These are phyloP conservation scores for Odontophorus gujanensis DNA, from an alignment of 2,113 vertebrate genomes.

Conservation along the genomic window DNA sequence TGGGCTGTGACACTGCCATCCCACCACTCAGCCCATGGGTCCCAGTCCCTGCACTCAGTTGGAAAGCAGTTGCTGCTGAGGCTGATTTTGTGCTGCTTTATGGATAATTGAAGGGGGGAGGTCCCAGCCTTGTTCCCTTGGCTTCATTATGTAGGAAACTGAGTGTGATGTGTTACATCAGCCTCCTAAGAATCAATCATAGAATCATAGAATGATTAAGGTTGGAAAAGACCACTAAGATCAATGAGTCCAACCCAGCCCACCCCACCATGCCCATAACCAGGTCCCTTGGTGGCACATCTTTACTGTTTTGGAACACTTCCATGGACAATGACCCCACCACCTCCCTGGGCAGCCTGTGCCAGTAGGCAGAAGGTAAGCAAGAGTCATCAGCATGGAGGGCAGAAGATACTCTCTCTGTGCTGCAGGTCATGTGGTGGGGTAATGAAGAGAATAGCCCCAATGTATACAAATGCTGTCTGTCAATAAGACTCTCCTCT, in stretches of 20 bases:
- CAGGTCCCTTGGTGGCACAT: too few species aligned
- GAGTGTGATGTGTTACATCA: neutral
- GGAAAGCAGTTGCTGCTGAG: neutral
- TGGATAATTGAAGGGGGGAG: neutral
- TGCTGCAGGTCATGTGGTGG: neutral
- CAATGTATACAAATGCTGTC: neutral
- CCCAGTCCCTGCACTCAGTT: neutral
- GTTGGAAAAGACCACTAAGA: too few species aligned
- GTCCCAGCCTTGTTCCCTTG: neutral
- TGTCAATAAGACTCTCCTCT: constrained; percentile 24
- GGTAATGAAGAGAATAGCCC: neutral
- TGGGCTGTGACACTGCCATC: neutral
- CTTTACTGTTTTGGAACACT: too few species aligned
- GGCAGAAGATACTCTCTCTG: neutral
- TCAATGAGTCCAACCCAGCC: too few species aligned
- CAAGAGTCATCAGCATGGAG: neutral
- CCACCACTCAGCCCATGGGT: neutral
- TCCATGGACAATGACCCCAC: too few species aligned
- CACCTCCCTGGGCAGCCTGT: neutral
- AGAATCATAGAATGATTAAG: too few species aligned
- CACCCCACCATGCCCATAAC: too few species aligned
- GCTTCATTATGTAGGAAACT: neutral
- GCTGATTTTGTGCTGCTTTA: neutral
- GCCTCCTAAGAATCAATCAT: neutral
- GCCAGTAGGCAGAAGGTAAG: neutral